Percentiles rank a stretch among this genome's conserved stretches.
Conservation (phyloP, 2,797 vertebrate species). For the Rhabdomys pumilio region DNA sequence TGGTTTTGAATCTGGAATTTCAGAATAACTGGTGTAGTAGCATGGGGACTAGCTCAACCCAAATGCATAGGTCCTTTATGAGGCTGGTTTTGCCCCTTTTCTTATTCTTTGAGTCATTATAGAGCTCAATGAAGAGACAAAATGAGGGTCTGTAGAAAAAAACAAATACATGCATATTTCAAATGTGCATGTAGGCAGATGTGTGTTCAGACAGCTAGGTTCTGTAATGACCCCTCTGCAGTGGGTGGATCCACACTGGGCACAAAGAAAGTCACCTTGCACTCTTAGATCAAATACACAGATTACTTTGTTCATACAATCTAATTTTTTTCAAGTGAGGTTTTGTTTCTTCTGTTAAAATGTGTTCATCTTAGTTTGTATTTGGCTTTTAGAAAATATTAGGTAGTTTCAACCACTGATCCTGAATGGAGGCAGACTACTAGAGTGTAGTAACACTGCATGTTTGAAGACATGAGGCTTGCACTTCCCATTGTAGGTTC, state of each 20-base stretch:
- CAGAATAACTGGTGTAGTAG: conserved; percentile 11
- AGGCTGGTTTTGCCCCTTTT: background rate
- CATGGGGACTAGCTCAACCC: background rate
- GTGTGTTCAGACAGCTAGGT: background rate
- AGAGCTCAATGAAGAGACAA: conserved; percentile 3
- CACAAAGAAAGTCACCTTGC: background rate
- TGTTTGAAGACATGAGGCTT: background rate
- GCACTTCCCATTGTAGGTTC: background rate
- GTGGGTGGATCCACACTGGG: background rate
- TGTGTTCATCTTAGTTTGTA: conserved; percentile 19
- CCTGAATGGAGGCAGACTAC: background rate
- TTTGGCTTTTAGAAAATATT: conserved; percentile 60
- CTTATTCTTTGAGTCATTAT: background rate
- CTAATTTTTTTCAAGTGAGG: conserved; percentile 30
- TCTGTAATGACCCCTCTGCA: background rate
- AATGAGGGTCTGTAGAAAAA: background rate
- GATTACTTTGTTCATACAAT: background rate
- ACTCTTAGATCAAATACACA: background rate
- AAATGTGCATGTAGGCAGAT: background rate
- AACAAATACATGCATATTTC: background rate
- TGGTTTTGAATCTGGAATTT: conserved; percentile 35
- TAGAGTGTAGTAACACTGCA: background rate
- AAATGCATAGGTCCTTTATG: background rate
- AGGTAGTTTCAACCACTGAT: background rate
- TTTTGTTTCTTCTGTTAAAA: conserved; percentile 14